A percentile compares a stretch with the other conserved stretches of the same genome.
Conservation (phyloP, 2,797 vertebrate genomes). For the Tangara arthus region DNA sequence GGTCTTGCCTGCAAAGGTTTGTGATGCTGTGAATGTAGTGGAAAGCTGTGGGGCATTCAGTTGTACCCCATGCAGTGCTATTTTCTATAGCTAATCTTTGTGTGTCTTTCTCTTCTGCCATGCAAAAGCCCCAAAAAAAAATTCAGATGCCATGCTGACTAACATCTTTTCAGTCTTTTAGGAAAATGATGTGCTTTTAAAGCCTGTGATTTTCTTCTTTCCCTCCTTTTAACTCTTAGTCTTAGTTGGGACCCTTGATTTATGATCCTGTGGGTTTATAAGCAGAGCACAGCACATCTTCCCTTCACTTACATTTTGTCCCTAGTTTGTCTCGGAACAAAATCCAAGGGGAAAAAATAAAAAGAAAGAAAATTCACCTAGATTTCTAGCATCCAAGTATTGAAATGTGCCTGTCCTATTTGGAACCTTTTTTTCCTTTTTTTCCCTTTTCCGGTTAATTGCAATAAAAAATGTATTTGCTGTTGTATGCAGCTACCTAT, state of each 20-base stretch:
- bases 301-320: not conserved
- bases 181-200: not conserved
- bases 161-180: not conserved
- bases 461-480: not conserved
- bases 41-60: not conserved
- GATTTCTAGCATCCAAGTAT: not conserved
- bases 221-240: not conserved
- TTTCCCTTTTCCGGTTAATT: not conserved
- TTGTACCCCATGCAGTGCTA: not conserved
- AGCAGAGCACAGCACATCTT: not conserved
- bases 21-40: not conserved
- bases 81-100: not conserved
- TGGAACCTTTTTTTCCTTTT: not conserved
- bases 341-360: not conserved
- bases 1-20: not conserved
- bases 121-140: not conserved
- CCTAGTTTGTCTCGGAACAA: not conserved
- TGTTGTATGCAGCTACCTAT: not conserved
- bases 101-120: not conserved
- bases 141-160: not conserved
- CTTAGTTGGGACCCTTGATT: not conserved
- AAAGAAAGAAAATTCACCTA: not conserved
- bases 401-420: not conserved
- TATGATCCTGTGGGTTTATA: not conserved
- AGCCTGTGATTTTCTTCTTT: not conserved